Conservation (phyloP, 2,888 invertebrate genomes). For the Saturnia pavonia region DNA sequence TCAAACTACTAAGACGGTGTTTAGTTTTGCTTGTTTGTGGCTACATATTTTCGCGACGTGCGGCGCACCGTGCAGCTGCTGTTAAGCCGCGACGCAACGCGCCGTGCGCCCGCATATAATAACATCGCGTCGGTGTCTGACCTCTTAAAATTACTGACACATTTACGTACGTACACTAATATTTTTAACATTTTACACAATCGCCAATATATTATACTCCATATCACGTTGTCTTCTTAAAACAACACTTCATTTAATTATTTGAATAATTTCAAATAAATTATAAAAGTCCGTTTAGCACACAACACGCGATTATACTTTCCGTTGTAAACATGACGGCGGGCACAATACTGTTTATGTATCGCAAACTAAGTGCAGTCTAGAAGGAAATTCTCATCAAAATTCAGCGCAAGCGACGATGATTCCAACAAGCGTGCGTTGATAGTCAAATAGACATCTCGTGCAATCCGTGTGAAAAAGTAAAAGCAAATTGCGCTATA, state of each 20-base stretch:
- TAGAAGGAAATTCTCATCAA: conserved; percentile 76
- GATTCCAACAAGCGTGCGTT: conserved; percentile 72
- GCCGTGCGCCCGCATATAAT: conserved; percentile 78
- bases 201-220: conserved; percentile 29
- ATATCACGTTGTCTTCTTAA: conserved; percentile 30
- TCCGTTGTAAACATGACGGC: conserved; percentile 77
- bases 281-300: conserved; percentile 60
- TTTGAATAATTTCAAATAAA: conserved; percentile 62
- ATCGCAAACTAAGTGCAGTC: conserved; percentile 57
- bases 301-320: conserved; percentile 65
- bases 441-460: conserved; percentile 70
- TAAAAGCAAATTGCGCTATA: conserved; percentile 53
- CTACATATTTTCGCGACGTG: conserved; percentile 70
- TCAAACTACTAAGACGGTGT: conserved; percentile 60
- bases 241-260: conserved; percentile 42
- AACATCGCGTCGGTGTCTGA: conserved; percentile 64
- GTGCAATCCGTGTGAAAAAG: conserved; percentile 74
- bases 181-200: conserved; percentile 31
- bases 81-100: conserved; percentile 24
- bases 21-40: conserved; percentile 65
- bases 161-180: conserved; percentile 41
- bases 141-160: conserved; percentile 67
- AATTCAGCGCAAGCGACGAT: conserved; percentile 73
- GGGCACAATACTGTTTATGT: conserved; percentile 73
- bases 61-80: background rate